phyloP scores from a whole-genome alignment of 2,888 invertebrate species.

The Mesorhabditis belari region DNA sequence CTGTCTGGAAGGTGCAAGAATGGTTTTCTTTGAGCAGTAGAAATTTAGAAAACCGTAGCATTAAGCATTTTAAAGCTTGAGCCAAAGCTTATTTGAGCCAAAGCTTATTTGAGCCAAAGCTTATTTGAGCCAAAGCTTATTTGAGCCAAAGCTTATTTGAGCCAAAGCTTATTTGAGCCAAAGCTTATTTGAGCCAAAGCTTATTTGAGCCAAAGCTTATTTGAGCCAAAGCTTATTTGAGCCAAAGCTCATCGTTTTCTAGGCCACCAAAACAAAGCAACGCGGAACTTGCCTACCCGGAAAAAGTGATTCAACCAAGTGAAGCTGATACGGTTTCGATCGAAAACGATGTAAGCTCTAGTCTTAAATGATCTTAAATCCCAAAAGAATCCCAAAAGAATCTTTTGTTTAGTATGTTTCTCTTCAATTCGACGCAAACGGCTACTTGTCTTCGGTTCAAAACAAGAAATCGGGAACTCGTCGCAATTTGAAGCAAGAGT shows the following conservation, averaged over 20 bases:
- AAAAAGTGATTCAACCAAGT: background rate
- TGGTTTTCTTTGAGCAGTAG: background rate
- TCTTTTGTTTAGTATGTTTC: constrained; percentile 53
- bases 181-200: too few species aligned
- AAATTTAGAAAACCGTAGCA: background rate
- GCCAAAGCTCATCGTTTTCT: too few species aligned
- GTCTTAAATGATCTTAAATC: too few species aligned
- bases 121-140: too few species aligned
- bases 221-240: too few species aligned
- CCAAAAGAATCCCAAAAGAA: background rate
- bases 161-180: too few species aligned
- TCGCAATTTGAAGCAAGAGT: constrained; percentile 62
- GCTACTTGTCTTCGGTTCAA: constrained; percentile 60
- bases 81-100: too few species aligned
- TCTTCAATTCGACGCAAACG: constrained; percentile 61
- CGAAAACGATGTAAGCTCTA: background rate
- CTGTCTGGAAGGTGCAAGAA: background rate
- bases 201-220: too few species aligned
- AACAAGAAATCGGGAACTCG: constrained; percentile 47
- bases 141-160: too few species aligned
- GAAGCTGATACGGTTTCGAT: background rate
- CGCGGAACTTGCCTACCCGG: background rate
- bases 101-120: too few species aligned
- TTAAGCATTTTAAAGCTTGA: too few species aligned
- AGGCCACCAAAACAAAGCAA: too few species aligned